A percentile compares a stretch with the other conserved stretches of the same genome.
These are phyloP conservation scores for Philypnodon macrostomus DNA, from an alignment of 2,797 vertebrate genomes.

Conservation along the genomic window DNA sequence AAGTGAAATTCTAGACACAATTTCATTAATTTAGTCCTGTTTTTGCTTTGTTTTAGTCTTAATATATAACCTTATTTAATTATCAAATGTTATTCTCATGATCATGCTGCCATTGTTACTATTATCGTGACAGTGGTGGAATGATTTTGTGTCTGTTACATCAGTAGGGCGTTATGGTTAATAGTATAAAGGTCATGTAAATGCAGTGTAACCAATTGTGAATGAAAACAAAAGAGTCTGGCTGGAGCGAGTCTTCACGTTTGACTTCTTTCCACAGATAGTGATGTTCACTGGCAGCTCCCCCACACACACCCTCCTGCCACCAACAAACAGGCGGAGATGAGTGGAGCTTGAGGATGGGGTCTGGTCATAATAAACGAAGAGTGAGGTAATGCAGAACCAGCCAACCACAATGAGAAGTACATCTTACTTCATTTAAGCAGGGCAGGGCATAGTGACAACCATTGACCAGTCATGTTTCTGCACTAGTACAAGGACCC, in stretches of 20 bases:
- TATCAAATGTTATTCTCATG: no score
- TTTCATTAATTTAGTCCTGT: no score
- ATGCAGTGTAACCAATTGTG: slow-evolving; percentile 38
- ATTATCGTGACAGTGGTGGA: no score
- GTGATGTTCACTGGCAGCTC: slow-evolving; percentile 57
- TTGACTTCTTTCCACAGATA: slow-evolving; percentile 58
- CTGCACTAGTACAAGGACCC: slow-evolving; percentile 19
- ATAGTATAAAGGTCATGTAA: slow-evolving; percentile 21
- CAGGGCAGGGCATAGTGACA: slow-evolving; percentile 1
- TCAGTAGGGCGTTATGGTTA: slow-evolving; percentile 8
- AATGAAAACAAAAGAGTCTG: slow-evolving; percentile 54
- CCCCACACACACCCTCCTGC: slow-evolving; percentile 30
- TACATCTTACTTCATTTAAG: not conserved
- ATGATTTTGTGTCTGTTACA: no score
- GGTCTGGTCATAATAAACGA: slow-evolving; percentile 22
- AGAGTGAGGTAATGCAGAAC: slow-evolving; percentile 19
- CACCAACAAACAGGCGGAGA: slow-evolving; percentile 30
- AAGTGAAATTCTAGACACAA: no score
- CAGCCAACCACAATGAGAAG: slow-evolving; percentile 17
- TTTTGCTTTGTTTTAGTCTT: no score
- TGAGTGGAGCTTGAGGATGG: slow-evolving; percentile 26
- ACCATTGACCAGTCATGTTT: slow-evolving; percentile 4
- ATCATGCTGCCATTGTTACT: no score
- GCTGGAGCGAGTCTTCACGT: slow-evolving; percentile 50
- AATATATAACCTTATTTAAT: no score